A percentile compares a stretch with the other conserved stretches of the same genome.
These are phyloP conservation scores for Lithobates sylvaticus DNA, from an alignment of 2,797 vertebrate genomes.

Conservation along the genomic window DNA sequence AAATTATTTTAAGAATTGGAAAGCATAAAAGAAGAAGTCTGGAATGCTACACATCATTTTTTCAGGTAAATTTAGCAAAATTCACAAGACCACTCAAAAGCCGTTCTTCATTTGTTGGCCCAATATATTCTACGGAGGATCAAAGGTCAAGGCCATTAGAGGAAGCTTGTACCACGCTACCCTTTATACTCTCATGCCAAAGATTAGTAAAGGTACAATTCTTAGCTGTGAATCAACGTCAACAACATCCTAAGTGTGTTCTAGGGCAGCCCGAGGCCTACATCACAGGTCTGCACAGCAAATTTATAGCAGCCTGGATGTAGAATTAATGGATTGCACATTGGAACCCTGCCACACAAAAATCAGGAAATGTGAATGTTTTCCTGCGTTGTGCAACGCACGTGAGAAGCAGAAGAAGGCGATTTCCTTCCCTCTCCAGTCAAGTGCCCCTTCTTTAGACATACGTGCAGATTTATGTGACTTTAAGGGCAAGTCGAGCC, in stretches of 20 bases:
- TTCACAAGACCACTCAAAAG: not conserved
- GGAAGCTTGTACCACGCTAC: not conserved
- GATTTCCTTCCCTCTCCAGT: slow-evolving; percentile 26
- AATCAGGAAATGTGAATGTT: slow-evolving; percentile 26
- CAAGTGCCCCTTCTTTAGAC: slow-evolving; percentile 17
- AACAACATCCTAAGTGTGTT: slow-evolving; percentile 9
- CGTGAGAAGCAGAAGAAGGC: slow-evolving; percentile 14
- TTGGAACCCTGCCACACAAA: slow-evolving; percentile 30
- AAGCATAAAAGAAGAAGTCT: too few species aligned
- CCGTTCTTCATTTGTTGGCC: not conserved
- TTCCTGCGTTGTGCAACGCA: slow-evolving; percentile 28
- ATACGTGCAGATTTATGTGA: slow-evolving; percentile 22
- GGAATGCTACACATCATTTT: too few species aligned
- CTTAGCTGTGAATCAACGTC: slow-evolving; percentile 21
- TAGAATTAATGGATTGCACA: slow-evolving; percentile 17
- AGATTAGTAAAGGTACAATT: slow-evolving; percentile 9
- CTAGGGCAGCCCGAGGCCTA: not conserved
- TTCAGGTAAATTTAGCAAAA: too few species aligned
- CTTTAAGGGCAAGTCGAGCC: slow-evolving; percentile 19
- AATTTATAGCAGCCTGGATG: slow-evolving; percentile 19
- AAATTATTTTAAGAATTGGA: too few species aligned
- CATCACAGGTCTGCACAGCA: slow-evolving; percentile 1
- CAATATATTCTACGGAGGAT: not conserved
- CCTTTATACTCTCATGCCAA: slow-evolving; percentile 9
- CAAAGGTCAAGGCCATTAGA: slow-evolving; percentile 12